Evolutionary conservation across 2,797 vertebrate genomes (phyloP).

Genomic region (Spheniscus humboldti): DNA sequence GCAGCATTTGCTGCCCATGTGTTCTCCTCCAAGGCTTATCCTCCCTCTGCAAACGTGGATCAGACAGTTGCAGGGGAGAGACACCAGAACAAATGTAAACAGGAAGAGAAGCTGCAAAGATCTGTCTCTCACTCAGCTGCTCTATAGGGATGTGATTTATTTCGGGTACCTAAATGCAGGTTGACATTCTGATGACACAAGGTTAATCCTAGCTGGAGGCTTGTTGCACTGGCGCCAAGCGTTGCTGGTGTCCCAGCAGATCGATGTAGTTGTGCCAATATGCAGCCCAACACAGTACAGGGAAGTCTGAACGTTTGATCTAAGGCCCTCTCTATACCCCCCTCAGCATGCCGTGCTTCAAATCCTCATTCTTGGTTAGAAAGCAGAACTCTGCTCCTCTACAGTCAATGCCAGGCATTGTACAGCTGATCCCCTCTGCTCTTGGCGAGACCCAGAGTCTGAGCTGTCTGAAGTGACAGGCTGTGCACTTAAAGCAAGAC

Average conservation of each 20-base stretch:
- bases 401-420: not conserved
- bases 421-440: not conserved
- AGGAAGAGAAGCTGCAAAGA: not conserved
- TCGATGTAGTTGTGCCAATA: not conserved
- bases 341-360: accelerated
- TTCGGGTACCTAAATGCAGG: not conserved
- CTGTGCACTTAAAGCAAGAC: not conserved
- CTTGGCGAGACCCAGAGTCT: not conserved
- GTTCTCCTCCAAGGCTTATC: not conserved
- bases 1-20: conserved; percentile 28
- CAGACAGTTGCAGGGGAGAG: not conserved
- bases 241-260: not conserved
- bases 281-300: not conserved
- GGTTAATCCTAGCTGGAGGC: not conserved
- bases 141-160: not conserved
- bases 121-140: not conserved
- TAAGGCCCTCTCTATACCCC: not conserved
- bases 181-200: not conserved
- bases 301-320: not conserved
- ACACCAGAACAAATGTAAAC: not conserved
- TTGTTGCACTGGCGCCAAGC: not conserved
- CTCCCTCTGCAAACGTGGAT: not conserved
- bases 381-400: not conserved
- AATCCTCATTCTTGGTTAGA: not conserved
- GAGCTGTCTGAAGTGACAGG: not conserved